Evolutionary conservation across 2,888 invertebrate genomes (phyloP), one percentile per base, ranked within the genome.

Genomic region (Cheilosia grossa): DNA sequence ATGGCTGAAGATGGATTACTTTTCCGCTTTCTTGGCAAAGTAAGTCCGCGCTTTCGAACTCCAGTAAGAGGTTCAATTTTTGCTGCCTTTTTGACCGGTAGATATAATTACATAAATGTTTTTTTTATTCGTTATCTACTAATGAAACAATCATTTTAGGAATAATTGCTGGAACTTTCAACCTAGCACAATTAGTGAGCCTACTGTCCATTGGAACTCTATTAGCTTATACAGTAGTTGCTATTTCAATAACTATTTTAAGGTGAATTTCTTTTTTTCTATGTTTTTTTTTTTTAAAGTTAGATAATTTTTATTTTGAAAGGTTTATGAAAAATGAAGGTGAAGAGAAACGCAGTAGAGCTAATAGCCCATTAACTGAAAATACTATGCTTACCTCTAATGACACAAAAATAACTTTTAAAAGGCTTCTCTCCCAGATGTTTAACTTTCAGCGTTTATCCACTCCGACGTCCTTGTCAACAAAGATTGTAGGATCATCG

Each of bases 121-220:
- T 0, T 27, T 17, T 15, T 37, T 40, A 0, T 44, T 33, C 3
- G 5, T 42, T 61, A 10, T 19, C 53, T 49, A n/a, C 33, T 19
- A 21, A 58, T 6, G 21, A 30, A 53, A 49, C 4, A 4, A 15
- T 30, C 10, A 1, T 64, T 81, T 24, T 90, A 95, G 97, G 96
- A 27, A 91, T 96, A 0, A 93, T 98, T 90, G 96, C 98, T 0
- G 95, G 97, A 88, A 91, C 97, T 66, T 96, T 98, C 89, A 95
- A 98, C 89, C 92, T 98, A 81, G 94, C 94, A 13, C 96, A 97
- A 88, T 92, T 98, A 64, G 96, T 98, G 24, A 96, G 96, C 89
- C 96, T 98, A 94, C 96, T 98, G 94, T 97, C 97, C 0, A 97
- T 98, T 89, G 97, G 97, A 6, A 97, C 97, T 0, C 92, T 97